Conservation (phyloP, 1,140 invertebrate species). For the Drosophila carrolli region DNA sequence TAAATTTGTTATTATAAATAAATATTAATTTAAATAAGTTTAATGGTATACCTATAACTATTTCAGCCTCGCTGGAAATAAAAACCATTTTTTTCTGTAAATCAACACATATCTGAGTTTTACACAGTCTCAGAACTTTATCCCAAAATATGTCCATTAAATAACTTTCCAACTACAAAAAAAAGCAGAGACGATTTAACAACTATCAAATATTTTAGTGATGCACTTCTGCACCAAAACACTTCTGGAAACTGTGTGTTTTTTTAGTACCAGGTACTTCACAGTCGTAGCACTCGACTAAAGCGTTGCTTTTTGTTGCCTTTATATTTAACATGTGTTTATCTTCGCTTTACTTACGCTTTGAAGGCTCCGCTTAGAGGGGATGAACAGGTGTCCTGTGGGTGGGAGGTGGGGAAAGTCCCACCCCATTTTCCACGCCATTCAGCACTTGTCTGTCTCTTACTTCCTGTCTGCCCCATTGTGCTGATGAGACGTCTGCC, state of each 20-base stretch:
- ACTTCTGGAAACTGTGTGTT: neutral
- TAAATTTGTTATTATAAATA: too few relatives aligned
- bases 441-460: slow-evolving; percentile 41
- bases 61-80: too few relatives aligned
- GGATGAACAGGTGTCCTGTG: slow-evolving; percentile 30
- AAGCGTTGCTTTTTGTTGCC: neutral
- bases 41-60: too few relatives aligned
- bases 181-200: too few relatives aligned
- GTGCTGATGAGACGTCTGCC: slow-evolving; percentile 50
- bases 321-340: slow-evolving; percentile 61
- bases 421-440: slow-evolving; percentile 3
- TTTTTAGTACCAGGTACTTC: neutral
- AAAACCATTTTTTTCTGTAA: too few relatives aligned
- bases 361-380: slow-evolving; percentile 28
- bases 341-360: slow-evolving; percentile 19
- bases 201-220: too few relatives aligned
- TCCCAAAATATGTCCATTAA: too few relatives aligned
- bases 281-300: neutral
- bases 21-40: too few relatives aligned
- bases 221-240: too few relatives aligned
- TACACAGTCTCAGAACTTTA: too few relatives aligned
- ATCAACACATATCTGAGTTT: too few relatives aligned
- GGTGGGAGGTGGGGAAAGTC: neutral
- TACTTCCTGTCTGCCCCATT: slow-evolving; percentile 64
- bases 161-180: too few relatives aligned